phyloP scores from a whole-genome alignment of 2,888 invertebrate genomes.

The Drosophila cyrtoloma region DNA sequence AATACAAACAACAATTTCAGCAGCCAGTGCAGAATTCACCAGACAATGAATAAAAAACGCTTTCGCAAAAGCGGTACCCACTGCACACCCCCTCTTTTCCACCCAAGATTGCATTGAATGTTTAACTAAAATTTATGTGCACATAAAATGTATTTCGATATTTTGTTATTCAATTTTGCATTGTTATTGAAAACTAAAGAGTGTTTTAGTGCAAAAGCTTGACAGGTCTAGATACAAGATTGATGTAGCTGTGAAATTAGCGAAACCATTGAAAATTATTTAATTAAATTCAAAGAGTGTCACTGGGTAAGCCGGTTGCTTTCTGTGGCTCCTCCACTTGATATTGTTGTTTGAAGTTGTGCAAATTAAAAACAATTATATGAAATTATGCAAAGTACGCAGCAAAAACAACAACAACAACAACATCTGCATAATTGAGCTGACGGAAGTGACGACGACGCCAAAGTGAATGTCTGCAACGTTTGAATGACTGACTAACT shows the following conservation, averaged over 20 bases:
- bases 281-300: conserved; percentile 58
- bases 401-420: conserved; percentile 35
- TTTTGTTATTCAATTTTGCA: conserved; percentile 51
- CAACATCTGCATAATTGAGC: conserved; percentile 66
- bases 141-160: conserved; percentile 55
- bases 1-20: conserved; percentile 70
- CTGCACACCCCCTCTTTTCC: no score
- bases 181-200: conserved; percentile 59
- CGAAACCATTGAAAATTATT: conserved; percentile 60
- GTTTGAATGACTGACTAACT: conserved; percentile 45
- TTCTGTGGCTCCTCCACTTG: conserved; percentile 32
- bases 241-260: conserved; percentile 34
- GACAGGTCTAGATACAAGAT: conserved; percentile 9
- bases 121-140: conserved; percentile 65
- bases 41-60: conserved; percentile 65
- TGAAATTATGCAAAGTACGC: conserved; percentile 76
- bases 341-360: conserved; percentile 71
- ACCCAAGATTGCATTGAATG: conserved; percentile 38
- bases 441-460: conserved; percentile 69
- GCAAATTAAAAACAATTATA: conserved; percentile 73
- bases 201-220: conserved; percentile 2
- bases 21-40: conserved; percentile 39
- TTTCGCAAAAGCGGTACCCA: conserved; percentile 44
- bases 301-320: conserved; percentile 42
- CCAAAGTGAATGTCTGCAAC: conserved; percentile 68